phyloP scores from a whole-genome alignment of 2,113 vertebrate species.

The Podilymbus podiceps region DNA sequence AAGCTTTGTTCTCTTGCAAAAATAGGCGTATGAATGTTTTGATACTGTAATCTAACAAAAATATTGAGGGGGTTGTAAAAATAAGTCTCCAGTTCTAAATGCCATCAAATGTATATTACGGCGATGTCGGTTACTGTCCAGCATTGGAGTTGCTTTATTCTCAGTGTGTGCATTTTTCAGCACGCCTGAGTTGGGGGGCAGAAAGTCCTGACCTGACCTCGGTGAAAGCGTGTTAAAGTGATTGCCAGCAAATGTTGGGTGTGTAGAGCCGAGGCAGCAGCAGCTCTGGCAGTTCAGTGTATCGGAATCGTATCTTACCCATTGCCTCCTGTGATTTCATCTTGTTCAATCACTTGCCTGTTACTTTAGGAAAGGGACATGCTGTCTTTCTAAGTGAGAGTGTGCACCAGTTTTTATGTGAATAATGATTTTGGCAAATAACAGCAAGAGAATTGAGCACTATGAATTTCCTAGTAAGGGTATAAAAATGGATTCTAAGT shows the following conservation, averaged over 20 bases:
- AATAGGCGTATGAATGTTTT: background rate
- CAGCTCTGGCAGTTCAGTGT: background rate
- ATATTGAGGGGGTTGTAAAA: background rate
- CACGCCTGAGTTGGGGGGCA: background rate
- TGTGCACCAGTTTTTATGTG: background rate
- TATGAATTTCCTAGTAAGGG: background rate
- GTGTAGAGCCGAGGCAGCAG: background rate
- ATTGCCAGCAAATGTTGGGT: background rate
- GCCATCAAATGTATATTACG: background rate
- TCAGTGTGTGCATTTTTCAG: background rate
- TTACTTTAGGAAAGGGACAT: background rate
- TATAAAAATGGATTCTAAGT: background rate
- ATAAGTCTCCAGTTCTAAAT: background rate
- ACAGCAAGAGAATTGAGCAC: background rate
- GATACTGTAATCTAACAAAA: background rate
- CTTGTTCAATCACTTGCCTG: accelerated
- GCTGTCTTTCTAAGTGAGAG: background rate
- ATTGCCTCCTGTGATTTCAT: background rate
- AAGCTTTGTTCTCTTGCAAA: background rate
- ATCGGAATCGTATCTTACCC: background rate
- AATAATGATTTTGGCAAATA: background rate
- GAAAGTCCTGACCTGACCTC: background rate
- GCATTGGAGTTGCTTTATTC: background rate
- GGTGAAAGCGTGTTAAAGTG: background rate
- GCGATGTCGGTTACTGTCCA: background rate